phyloP scores from a whole-genome alignment of 2,113 vertebrate genomes.

The Pterophyllum scalare region DNA sequence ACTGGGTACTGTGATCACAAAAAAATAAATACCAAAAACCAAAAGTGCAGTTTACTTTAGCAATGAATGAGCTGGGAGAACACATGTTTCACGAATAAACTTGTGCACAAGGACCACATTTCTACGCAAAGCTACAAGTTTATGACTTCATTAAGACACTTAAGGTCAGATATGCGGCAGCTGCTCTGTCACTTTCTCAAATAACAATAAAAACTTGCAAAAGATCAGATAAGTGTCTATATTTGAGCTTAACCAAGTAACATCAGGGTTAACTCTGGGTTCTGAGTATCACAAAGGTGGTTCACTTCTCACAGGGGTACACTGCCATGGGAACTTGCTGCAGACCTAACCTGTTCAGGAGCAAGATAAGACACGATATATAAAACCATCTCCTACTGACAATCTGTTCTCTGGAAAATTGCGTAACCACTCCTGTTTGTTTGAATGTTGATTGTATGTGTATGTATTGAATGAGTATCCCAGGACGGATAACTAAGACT shows the following conservation, averaged over 20 bases:
- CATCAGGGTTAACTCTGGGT: neutral
- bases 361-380: neutral
- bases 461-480: neutral
- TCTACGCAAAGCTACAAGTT: neutral
- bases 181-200: neutral
- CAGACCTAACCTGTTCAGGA: neutral
- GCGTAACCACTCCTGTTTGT: neutral
- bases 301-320: neutral
- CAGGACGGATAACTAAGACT: neutral
- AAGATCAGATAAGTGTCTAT: neutral
- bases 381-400: neutral
- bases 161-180: neutral
- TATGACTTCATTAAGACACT: slow-evolving; percentile 2
- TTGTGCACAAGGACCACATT: neutral
- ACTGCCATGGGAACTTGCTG: neutral
- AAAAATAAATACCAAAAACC: slow-evolving; percentile 15
- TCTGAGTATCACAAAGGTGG: neutral
- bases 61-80: neutral
- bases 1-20: neutral
- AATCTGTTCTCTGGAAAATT: neutral
- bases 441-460: neutral
- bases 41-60: neutral
- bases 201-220: neutral
- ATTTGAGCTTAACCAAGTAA: neutral
- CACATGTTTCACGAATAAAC: neutral